Evolutionary conservation across 2,888 invertebrate genomes (phyloP), one percentile per base, ranked within the genome.

Genomic region (Gymnosoma rotundatum): DNA sequence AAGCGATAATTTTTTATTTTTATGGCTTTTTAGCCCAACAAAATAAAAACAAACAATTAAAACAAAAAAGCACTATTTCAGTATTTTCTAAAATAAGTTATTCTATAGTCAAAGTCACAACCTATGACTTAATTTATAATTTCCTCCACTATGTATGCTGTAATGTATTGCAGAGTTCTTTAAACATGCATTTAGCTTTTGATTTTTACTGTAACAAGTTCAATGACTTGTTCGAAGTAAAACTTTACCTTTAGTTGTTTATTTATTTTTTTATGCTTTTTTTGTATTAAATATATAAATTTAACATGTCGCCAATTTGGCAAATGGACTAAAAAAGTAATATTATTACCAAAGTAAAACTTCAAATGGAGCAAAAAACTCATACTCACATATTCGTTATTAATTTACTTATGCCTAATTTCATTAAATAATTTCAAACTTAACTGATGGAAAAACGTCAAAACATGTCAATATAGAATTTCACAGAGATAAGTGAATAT

Each of bases 401-500:
- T 45, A 20, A 21, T 54, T 25, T 25, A 70, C 58, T 78, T 52
- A 69, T 36, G 70, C 58, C 45, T 54, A 81, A 84, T 80, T 80
- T 83, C 50, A 50, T 72, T 74, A 78, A 32, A 32, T 84, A 78
- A 81, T 84, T 69, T 74, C 64, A 69, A 63, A 81, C n/a, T 63
- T 69, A 84, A 78, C 18, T 76, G 75, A 76, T 61, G 52, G 52
- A 66, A 76, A 72, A 70, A 72, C n/a, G 79, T 78, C 81, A 73
- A 56, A 67, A 80, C 80, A 78, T 63, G 78, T 69, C 80, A 84
- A 81, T 82, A 63, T 18, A 60, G 58, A 78, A 60, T 45, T 45
- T 70, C 52, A 58, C 50, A 60, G 21, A 82, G 10, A 25, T 52
- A 20, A n/a, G 21, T 66, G 38, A 25, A 20, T 48, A 14, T 32